Conservation (phyloP, 1,140 invertebrate genomes). For the Galendromus occidentalis region DNA sequence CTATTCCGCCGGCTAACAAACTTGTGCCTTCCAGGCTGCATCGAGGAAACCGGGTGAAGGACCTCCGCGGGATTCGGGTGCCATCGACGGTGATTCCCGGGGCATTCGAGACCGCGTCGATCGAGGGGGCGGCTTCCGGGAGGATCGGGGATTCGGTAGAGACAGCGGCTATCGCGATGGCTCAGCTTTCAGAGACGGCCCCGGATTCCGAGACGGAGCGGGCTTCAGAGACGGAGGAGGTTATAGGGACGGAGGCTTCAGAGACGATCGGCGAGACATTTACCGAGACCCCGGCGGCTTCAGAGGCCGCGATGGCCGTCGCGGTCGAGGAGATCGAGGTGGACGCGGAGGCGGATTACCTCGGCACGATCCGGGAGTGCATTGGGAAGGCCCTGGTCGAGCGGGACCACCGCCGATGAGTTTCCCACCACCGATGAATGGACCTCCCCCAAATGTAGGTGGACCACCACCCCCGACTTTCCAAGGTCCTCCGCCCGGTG, state of each 20-base stretch:
- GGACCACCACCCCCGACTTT: slow-evolving; percentile 40
- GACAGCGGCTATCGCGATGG: neutral
- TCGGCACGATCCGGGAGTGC: slow-evolving; percentile 17
- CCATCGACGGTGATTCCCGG: neutral
- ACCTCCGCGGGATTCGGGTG: neutral
- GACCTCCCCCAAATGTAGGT: slow-evolving; percentile 27
- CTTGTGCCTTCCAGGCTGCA: neutral
- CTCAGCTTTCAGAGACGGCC: neutral
- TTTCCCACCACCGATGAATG: slow-evolving; percentile 30
- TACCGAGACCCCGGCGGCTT: neutral
- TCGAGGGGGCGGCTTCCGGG: neutral
- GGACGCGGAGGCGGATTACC: slow-evolving; percentile 14
- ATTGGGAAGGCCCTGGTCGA: slow-evolving; percentile 31
- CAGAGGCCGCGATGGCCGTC: slow-evolving; percentile 5
- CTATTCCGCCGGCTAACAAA: too few relatives aligned
- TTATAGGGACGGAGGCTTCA: neutral
- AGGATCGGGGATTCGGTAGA: neutral
- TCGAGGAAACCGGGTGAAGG: neutral
- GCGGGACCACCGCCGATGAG: slow-evolving; percentile 36
- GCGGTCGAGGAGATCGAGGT: slow-evolving; percentile 13
- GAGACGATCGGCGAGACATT: neutral
- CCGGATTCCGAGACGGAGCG: neutral
- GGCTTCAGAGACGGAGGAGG: neutral
- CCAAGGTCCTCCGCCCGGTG: slow-evolving; percentile 33
- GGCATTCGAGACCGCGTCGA: neutral